A percentile compares a stretch with the other conserved stretches of the same genome.
phyloP scores from a whole-genome alignment of 2,113 vertebrate genomes.

The Lota lota region DNA sequence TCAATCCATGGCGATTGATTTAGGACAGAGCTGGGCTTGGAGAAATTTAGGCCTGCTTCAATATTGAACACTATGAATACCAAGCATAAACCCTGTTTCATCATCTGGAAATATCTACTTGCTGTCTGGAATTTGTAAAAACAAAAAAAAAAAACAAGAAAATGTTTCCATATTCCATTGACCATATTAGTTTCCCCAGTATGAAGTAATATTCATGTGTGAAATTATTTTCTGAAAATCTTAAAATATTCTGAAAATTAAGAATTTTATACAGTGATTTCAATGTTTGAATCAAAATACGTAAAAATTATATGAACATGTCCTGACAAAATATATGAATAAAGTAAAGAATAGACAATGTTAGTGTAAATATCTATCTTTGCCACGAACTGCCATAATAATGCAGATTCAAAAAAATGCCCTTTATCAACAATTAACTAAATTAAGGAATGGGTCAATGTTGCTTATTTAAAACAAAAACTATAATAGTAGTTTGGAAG shows the following conservation, averaged over 20 bases:
- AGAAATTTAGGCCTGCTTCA: not conserved
- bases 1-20: slow-evolving; percentile 57
- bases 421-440: no score
- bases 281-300: not conserved
- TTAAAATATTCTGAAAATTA: not conserved
- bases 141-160: no score
- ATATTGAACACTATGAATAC: not conserved
- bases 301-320: no score
- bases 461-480: no score
- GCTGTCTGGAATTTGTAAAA: slow-evolving; percentile 7
- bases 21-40: slow-evolving; percentile 19
- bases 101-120: not conserved
- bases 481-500: no score
- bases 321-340: no score
- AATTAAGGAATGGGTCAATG: no score
- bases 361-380: no score
- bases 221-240: not conserved
- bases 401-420: no score
- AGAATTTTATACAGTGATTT: not conserved
- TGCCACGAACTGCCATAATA: no score
- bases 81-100: slow-evolving; percentile 5
- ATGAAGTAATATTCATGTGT: not conserved
- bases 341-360: no score
- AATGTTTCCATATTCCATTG: not conserved
- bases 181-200: not conserved